A percentile compares a stretch with the other conserved stretches of the same genome.
These are phyloP conservation scores for Carollia perspicillata DNA, from an alignment of 2,113 vertebrate species.

Conservation along the genomic window DNA sequence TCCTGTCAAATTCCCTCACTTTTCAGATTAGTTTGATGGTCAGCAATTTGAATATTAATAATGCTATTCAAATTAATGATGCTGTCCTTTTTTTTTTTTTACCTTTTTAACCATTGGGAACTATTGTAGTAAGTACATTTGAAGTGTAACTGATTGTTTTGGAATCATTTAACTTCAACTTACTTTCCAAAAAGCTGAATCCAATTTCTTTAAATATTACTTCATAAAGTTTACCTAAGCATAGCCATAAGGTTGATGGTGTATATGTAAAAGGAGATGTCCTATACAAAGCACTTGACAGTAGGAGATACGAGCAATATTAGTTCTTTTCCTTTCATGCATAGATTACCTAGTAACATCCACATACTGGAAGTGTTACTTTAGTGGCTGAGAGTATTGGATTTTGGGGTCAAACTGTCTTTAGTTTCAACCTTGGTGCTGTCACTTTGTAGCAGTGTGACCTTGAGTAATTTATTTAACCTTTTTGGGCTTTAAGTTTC, in stretches of 20 bases:
- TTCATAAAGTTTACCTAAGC: neutral
- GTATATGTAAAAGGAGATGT: neutral
- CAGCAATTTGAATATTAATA: slow-evolving; percentile 33
- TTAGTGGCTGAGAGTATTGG: neutral
- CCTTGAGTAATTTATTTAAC: neutral
- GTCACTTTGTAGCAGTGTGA: neutral
- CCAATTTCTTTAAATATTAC: neutral
- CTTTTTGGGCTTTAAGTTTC: neutral
- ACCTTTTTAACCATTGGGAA: slow-evolving; percentile 35
- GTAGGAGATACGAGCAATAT: neutral
- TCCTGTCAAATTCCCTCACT: neutral
- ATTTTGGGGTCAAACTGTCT: neutral
- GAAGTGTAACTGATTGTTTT: neutral
- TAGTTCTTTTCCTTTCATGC: neutral
- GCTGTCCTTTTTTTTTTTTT: neutral
- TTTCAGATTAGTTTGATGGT: slow-evolving; percentile 31
- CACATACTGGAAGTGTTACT: neutral
- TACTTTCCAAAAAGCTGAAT: neutral
- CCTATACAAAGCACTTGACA: neutral
- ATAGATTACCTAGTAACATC: neutral
- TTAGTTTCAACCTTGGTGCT: neutral
- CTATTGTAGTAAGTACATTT: slow-evolving; percentile 13
- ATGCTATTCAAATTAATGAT: slow-evolving; percentile 44
- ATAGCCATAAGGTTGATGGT: neutral
- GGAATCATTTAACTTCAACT: neutral